Conservation (phyloP, 2,113 vertebrate genomes). For the Aix galericulata region DNA sequence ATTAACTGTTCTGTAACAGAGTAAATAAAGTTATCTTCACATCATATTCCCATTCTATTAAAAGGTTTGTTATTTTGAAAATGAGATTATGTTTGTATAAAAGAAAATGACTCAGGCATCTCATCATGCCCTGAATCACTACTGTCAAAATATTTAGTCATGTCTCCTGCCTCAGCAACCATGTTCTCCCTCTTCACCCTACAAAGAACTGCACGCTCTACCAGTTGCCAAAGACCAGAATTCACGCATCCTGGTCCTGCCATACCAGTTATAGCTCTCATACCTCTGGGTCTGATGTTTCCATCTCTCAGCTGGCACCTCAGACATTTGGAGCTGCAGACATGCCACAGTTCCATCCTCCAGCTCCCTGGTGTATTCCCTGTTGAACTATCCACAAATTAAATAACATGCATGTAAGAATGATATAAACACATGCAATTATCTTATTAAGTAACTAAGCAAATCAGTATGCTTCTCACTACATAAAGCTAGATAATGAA, state of each 20-base stretch:
- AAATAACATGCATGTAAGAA: neutral
- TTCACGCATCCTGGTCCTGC: neutral
- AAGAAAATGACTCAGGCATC: neutral
- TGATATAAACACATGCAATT: neutral
- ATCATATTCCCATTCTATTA: neutral
- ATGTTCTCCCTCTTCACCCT: neutral
- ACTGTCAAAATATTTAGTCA: neutral
- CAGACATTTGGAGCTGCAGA: neutral
- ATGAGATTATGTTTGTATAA: neutral
- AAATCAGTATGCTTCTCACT: neutral
- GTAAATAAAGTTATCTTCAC: neutral
- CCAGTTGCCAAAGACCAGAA: neutral
- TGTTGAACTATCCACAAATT: conserved; percentile 6
- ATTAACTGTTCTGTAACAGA: neutral
- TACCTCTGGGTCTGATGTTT: conserved; percentile 13
- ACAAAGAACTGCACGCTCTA: neutral
- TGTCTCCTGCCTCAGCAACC: neutral
- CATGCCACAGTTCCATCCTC: neutral
- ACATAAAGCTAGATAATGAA: neutral
- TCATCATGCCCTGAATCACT: neutral
- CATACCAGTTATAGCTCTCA: neutral
- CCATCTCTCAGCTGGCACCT: neutral
- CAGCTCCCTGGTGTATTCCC: neutral
- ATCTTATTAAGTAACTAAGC: neutral
- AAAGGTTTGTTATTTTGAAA: neutral